Conservation (phyloP, 2,888 invertebrate genomes). For the Macrophya annulata region DNA sequence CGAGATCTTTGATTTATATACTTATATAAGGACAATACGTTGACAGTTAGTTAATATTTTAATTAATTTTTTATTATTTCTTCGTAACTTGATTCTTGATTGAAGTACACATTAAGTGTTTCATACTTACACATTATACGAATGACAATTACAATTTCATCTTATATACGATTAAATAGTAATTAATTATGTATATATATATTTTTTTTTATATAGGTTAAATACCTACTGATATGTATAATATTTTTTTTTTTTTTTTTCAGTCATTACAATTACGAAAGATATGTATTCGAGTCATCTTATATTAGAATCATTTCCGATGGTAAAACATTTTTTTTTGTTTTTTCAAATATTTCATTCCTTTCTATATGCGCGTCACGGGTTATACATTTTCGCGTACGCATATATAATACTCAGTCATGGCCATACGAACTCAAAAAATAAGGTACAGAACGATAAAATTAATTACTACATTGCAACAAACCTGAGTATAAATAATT, state of each 20-base stretch:
- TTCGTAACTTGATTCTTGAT: slow-evolving; percentile 51
- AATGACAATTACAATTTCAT: slow-evolving; percentile 48
- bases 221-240: slow-evolving; percentile 71
- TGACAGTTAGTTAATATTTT: slow-evolving; percentile 21
- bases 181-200: background rate
- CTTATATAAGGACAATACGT: slow-evolving; percentile 47
- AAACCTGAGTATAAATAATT: background rate
- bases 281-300: slow-evolving; percentile 60
- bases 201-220: slow-evolving; percentile 15
- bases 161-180: slow-evolving; percentile 51
- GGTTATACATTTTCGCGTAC: background rate
- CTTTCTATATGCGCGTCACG: background rate
- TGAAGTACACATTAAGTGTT: slow-evolving; percentile 31
- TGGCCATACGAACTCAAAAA: slow-evolving; percentile 30
- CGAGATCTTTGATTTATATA: slow-evolving; percentile 49
- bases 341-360: slow-evolving; percentile 40
- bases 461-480: background rate
- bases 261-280: slow-evolving; percentile 70
- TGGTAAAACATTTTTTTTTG: slow-evolving; percentile 59
- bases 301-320: slow-evolving; percentile 13
- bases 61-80: slow-evolving; percentile 28
- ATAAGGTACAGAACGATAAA: background rate
- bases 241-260: slow-evolving; percentile 66
- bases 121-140: slow-evolving; percentile 24
- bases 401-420: background rate